phyloP scores from a whole-genome alignment of 2,113 vertebrate genomes.

The Gobio gobio region DNA sequence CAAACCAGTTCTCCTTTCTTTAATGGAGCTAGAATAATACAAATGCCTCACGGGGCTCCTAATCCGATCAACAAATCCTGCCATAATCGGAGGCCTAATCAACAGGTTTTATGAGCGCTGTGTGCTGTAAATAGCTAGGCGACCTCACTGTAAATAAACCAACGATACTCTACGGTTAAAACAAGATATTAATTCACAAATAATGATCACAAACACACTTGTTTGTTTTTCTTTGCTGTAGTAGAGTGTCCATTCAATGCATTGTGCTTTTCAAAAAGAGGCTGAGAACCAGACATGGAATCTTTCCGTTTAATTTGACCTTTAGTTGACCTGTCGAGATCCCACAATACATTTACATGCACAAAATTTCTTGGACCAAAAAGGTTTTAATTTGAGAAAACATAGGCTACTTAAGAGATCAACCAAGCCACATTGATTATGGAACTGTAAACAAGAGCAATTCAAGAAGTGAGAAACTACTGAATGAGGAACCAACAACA shows the following conservation, averaged over 20 bases:
- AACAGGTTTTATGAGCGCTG: not conserved
- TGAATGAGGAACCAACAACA: not conserved
- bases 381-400: not conserved
- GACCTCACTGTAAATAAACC: not conserved
- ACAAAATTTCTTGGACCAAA: not conserved
- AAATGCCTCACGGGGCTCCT: not conserved
- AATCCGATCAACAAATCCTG: slow-evolving; percentile 45
- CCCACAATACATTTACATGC: not conserved
- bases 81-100: slow-evolving; percentile 28
- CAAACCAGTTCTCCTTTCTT: slow-evolving; percentile 36
- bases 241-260: too few relatives aligned
- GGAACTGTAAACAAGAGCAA: not conserved
- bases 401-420: not conserved
- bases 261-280: not conserved
- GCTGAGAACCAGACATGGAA: not conserved
- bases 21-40: slow-evolving; percentile 3
- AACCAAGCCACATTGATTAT: not conserved
- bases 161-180: not conserved
- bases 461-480: not conserved
- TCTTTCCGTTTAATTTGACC: not conserved
- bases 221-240: not conserved
- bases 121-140: slow-evolving; percentile 7
- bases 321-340: slow-evolving; percentile 14
- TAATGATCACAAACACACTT: not conserved
- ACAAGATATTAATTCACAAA: not conserved